Base-by-base conservation (phyloP, 2,888 invertebrate genomes). In the Synergus itoensis region DNA sequence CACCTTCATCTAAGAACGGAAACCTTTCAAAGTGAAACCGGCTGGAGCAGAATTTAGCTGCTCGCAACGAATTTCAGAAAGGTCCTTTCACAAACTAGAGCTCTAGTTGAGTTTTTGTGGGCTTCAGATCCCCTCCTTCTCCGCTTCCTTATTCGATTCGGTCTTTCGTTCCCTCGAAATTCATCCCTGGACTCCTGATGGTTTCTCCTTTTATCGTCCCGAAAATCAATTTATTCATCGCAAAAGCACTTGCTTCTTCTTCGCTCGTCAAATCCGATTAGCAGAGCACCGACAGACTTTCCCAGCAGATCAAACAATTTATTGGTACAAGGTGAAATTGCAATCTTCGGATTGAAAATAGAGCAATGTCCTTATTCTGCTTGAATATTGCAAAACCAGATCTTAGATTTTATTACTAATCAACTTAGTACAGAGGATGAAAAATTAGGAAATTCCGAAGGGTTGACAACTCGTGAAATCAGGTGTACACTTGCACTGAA, bases 81-180 rank as follows among this genome's bases (percentile, higher is more conserved):
- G 85, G 82, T 83, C 84, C 81, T 79, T 83, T 83, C 53, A n/a
- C 86, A 85, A 84, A 86, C 80, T 86, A 81, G 84, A 86, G 81
- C 83, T 84, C 83, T 85, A 84, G 85, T 84, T 86, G 40, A 73
- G 73, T 78, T 78, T 78, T 78, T 78, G 73, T 80, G 82, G 80
- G 83, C 82, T 82, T 82, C 85, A 78, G 81, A 53, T 57, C 48
- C 11, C 77, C 41, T 43, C 41, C 12, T 40, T 14, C 28, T 28
- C 3, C 28, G 14, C 3, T 65, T 69, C 69, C 28, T 69, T 69
- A 48, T 69, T 48, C 69, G 48, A 69, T 69, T 69, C 73, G 67
- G 21, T 43, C 21, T 67, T 67, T 67, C 67, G 67, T 21, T 73
- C 53, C 53, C 73, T n/a, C 36, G 73, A 53, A 73, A 73, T 53